A percentile compares a stretch with the other conserved stretches of the same genome.
Evolutionary conservation across 1,140 invertebrate species (phyloP).

Genomic region (Drosophila willistoni): DNA sequence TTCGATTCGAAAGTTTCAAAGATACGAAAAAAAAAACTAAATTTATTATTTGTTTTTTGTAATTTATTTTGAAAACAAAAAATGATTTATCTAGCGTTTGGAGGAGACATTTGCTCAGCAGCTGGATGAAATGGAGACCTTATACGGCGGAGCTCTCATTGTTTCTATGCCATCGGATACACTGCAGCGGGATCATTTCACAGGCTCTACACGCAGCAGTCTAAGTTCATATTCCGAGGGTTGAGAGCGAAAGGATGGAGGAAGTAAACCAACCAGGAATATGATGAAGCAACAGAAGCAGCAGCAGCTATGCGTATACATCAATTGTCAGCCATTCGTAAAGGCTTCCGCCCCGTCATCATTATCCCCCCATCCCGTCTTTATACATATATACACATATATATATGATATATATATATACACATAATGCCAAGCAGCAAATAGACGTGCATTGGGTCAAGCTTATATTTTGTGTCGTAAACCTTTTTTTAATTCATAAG

Average conservation of each 20-base stretch:
- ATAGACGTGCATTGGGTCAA: constrained; percentile 46
- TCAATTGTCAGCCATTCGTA: constrained; percentile 65
- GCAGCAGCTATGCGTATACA: constrained; percentile 51
- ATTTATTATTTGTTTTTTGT: not conserved
- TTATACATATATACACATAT: constrained; percentile 31
- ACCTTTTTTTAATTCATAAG: constrained; percentile 51
- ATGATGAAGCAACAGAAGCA: constrained; percentile 28
- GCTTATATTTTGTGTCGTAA: constrained; percentile 69
- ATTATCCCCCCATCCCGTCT: constrained; percentile 31
- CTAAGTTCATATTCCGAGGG: constrained; percentile 85
- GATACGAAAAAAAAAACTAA: not conserved
- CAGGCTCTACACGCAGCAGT: constrained; percentile 88
- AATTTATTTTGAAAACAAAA: not conserved
- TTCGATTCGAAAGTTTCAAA: not conserved
- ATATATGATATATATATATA: constrained; percentile 20
- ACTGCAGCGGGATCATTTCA: constrained; percentile 84
- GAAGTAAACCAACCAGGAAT: constrained; percentile 29
- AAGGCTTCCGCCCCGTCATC: constrained; percentile 47
- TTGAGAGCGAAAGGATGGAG: constrained; percentile 26
- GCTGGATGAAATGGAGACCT: constrained; percentile 92
- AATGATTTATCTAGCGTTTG: constrained; percentile 86
- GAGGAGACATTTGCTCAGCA: constrained; percentile 93
- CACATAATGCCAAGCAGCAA: constrained; percentile 55
- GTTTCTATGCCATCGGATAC: constrained; percentile 86
- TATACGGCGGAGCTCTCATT: constrained; percentile 86